These are phyloP conservation scores for Chalcis sispes DNA, from an alignment of 2,888 invertebrate species.

Conservation along the genomic window DNA sequence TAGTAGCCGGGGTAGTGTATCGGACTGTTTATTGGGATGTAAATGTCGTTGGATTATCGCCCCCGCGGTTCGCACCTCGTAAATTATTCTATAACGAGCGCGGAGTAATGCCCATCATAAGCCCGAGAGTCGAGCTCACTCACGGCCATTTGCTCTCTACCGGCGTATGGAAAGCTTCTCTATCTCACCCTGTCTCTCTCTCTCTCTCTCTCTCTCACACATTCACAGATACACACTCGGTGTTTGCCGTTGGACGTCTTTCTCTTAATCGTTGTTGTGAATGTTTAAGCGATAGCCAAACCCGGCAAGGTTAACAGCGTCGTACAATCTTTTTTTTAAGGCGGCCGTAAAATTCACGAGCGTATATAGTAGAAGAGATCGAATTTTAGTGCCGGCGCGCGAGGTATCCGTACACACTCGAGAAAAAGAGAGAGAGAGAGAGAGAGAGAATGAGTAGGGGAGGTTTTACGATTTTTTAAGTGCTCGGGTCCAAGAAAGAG, in stretches of 20 bases:
- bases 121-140: conserved; percentile 31
- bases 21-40: conserved; percentile 76
- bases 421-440: background rate
- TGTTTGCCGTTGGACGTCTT: conserved; percentile 22
- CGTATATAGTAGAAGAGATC: conserved; percentile 35
- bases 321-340: conserved; percentile 36
- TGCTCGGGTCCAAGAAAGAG: conserved; percentile 4
- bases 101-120: conserved; percentile 74
- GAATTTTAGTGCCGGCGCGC: conserved; percentile 28
- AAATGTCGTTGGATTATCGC: conserved; percentile 76
- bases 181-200: conserved; percentile 46
- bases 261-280: conserved; percentile 55
- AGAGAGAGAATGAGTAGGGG: background rate
- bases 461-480: conserved; percentile 56
- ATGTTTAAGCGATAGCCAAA: conserved; percentile 54
- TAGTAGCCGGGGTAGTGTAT: too few species aligned
- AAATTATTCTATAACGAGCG: conserved; percentile 76
- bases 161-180: background rate
- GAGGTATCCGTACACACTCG: background rate
- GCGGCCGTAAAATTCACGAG: conserved; percentile 35
- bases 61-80: conserved; percentile 76
- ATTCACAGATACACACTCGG: background rate
- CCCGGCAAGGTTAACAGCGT: too few species aligned
- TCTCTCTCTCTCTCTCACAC: background rate
- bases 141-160: background rate